phyloP scores from a whole-genome alignment of 2,888 invertebrate species.

The Trissolcus brochymenae region DNA sequence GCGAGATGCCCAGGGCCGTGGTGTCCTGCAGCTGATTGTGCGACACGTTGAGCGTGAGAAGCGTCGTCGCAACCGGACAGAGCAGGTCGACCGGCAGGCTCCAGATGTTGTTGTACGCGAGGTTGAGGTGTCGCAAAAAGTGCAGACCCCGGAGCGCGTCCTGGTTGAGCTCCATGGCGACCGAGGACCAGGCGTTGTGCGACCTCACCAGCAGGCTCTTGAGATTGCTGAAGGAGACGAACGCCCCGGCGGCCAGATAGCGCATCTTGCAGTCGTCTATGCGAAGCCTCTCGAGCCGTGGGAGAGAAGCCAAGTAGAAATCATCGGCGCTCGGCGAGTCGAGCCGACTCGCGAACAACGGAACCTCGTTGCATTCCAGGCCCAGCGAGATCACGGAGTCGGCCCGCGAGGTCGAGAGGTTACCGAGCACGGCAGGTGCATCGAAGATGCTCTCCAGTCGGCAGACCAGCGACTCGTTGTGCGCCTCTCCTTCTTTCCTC shows the following conservation, averaged over 20 bases:
- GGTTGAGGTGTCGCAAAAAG: conserved; percentile 82
- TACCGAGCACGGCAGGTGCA: conserved; percentile 83
- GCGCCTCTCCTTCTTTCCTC: conserved; percentile 76
- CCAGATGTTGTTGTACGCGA: conserved; percentile 88
- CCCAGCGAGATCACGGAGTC: conserved; percentile 83
- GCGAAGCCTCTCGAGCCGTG: conserved; percentile 82
- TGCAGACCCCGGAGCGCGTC: conserved; percentile 84
- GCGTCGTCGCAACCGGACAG: conserved; percentile 82
- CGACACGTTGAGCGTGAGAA: conserved; percentile 84
- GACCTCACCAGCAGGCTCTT: conserved; percentile 83
- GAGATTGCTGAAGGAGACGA: conserved; percentile 83
- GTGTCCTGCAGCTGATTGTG: conserved; percentile 88
- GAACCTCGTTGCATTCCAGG: conserved; percentile 85
- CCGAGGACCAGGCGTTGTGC: conserved; percentile 88
- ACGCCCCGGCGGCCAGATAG: conserved; percentile 83
- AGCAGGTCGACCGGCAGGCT: conserved; percentile 84
- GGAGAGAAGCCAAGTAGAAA: conserved; percentile 80
- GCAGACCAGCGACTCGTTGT: conserved; percentile 81
- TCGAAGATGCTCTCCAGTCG: conserved; percentile 84
- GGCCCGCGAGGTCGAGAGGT: conserved; percentile 83
- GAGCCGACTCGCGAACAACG: conserved; percentile 85
- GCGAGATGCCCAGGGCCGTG: conserved; percentile 85
- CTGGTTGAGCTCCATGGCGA: conserved; percentile 85
- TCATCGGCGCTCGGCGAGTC: conserved; percentile 74
- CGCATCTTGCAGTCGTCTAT: conserved; percentile 88